Conservation (phyloP, 1,140 invertebrate genomes). For the Drosophila sp. region DNA sequence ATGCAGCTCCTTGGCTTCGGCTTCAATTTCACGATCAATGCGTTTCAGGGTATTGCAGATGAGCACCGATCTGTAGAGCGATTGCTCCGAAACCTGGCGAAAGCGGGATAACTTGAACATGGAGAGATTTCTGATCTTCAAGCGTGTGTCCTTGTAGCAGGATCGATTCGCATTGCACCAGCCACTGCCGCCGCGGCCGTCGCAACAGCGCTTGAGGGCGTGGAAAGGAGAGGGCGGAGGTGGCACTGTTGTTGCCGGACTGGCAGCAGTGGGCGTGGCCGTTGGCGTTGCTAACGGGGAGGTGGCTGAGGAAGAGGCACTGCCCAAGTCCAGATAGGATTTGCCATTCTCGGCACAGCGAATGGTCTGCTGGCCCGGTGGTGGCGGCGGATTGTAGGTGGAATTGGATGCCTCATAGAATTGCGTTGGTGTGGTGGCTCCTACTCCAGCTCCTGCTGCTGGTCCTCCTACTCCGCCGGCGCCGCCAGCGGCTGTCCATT, state of each 20-base stretch:
- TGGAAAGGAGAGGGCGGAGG: constrained; percentile 49
- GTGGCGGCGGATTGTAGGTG: constrained; percentile 52
- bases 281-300: constrained; percentile 70
- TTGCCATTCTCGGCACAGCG: constrained; percentile 94
- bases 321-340: constrained; percentile 93
- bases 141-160: constrained; percentile 92
- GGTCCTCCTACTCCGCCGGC: background rate
- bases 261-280: constrained; percentile 44
- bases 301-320: constrained; percentile 69
- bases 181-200: constrained; percentile 87
- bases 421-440: constrained; percentile 55
- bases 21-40: constrained; percentile 95
- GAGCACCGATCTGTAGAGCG: constrained; percentile 94
- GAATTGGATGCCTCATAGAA: constrained; percentile 46
- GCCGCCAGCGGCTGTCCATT: constrained; percentile 57
- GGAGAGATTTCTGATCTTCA: constrained; percentile 95
- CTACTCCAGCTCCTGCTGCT: constrained; percentile 21
- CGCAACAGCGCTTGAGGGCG: constrained; percentile 87
- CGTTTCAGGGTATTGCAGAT: constrained; percentile 96
- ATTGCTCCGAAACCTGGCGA: constrained; percentile 94
- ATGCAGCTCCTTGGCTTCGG: constrained; percentile 86
- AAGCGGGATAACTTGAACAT: constrained; percentile 96
- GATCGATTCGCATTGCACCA: constrained; percentile 89
- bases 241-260: constrained; percentile 15
- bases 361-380: constrained; percentile 88